These are phyloP conservation scores for Sturmia bella DNA, from an alignment of 2,888 invertebrate species.

Conservation along the genomic window DNA sequence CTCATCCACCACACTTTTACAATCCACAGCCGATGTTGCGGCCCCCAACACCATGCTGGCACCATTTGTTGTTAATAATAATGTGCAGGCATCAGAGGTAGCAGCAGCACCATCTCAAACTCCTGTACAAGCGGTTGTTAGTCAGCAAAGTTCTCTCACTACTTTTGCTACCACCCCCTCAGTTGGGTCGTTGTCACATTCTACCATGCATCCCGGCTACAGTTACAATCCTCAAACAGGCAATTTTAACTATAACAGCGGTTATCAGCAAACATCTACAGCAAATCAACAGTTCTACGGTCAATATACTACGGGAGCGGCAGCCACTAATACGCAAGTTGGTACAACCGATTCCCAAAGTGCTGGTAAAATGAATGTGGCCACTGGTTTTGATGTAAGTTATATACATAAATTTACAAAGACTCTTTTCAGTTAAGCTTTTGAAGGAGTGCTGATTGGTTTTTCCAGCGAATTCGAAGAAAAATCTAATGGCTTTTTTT, in stretches of 20 bases:
- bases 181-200: conserved; percentile 48
- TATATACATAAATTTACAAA: neutral
- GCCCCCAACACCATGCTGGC: conserved; percentile 64
- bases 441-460: no score
- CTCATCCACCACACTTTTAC: conserved; percentile 43
- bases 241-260: conserved; percentile 85
- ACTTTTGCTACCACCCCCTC: conserved; percentile 33
- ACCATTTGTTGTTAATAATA: conserved; percentile 71
- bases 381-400: conserved; percentile 79
- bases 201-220: conserved; percentile 84
- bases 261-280: conserved; percentile 82
- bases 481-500: no score
- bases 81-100: conserved; percentile 7
- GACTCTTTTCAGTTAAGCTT: no score
- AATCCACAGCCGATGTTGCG: neutral
- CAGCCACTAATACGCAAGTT: conserved; percentile 72
- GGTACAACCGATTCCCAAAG: conserved; percentile 79
- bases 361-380: conserved; percentile 76
- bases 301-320: conserved; percentile 76
- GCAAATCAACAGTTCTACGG: conserved; percentile 74
- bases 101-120: conserved; percentile 71
- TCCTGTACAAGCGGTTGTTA: conserved; percentile 40
- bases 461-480: no score
- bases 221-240: conserved; percentile 84
- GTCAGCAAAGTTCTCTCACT: conserved; percentile 20